Evolutionary conservation across 2,113 vertebrate genomes (phyloP), one percentile per base, ranked within the genome.

Genomic region (Pseudorectes ferrugineus): DNA sequence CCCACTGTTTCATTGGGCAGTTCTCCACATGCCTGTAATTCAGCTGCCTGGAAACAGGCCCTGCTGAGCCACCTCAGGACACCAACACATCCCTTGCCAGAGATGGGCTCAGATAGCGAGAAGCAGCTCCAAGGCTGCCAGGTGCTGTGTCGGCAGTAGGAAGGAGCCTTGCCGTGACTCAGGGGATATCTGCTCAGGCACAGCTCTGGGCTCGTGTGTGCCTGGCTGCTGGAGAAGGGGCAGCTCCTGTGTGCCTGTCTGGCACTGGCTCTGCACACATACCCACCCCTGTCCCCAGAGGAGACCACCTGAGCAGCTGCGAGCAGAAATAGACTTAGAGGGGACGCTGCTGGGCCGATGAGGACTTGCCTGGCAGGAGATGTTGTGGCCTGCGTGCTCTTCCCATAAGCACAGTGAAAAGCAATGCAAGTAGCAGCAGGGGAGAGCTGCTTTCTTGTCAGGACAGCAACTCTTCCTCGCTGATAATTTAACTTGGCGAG

Each of bases 21-120:
- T 63, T 95, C 89, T 96, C 66, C 89, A 91, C 92, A 93, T 31
- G 92, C 81, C 92, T 92, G 73, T 75, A 95, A 71, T 84, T 89
- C 84, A 92, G 63, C 92, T 74, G 87, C 93, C 83, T 91, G 77
- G 84, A 95, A 91, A 85, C 62, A 71, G 67, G 17, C 36, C 89
- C 24, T 77, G 77, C 84, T 89, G 77, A 89, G 87, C 77, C 87
- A 76, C 85, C 3, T 35, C 73, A 57, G 92, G 85, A 93, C 95
- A 94, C 57, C 77, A 79, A 19, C 48, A 14, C 62, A 57, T 59
- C 14, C 20, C 17, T n/a, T 89, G 92, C 90, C 92, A 95, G 92
- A 96, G 90, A 95, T 96, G 71, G 61, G n/a, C 70, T 49, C 74
- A 76, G 95, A 95, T 92, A 95, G 88, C 61, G 57, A n/a, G 66